These are phyloP conservation scores for Cryptocheilus praepositus DNA, from an alignment of 2,888 invertebrate species.

Conservation along the genomic window DNA sequence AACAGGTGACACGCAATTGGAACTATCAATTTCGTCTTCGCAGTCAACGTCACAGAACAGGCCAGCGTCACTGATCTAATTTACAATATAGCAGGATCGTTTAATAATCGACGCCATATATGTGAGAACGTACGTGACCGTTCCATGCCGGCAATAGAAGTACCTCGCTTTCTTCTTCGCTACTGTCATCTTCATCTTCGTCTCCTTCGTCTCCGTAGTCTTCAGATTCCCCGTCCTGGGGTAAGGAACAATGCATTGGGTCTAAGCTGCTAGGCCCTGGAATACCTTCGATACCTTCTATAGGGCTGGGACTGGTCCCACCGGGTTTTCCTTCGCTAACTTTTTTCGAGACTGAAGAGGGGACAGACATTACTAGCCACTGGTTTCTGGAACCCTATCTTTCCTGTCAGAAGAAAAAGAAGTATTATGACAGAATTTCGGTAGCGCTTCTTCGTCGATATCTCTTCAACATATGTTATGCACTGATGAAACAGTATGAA, in stretches of 20 bases:
- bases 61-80: slow-evolving; percentile 67
- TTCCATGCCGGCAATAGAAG: not conserved
- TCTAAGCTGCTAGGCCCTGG: slow-evolving; percentile 70
- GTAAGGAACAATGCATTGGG: slow-evolving; percentile 53
- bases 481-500: too few species aligned
- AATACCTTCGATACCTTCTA: slow-evolving; percentile 67
- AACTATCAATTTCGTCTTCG: slow-evolving; percentile 59
- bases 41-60: slow-evolving; percentile 66
- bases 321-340: slow-evolving; percentile 67
- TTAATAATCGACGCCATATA: not conserved
- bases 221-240: slow-evolving; percentile 64
- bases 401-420: not conserved
- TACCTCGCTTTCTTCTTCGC: slow-evolving; percentile 69
- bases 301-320: slow-evolving; percentile 71
- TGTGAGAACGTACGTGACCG: not conserved
- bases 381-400: slow-evolving; percentile 1
- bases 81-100: not conserved
- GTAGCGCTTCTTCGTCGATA: too few species aligned
- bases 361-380: slow-evolving; percentile 70
- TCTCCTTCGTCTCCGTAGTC: slow-evolving; percentile 69
- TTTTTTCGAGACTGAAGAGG: slow-evolving; percentile 69
- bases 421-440: not conserved
- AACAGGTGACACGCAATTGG: slow-evolving; percentile 56
- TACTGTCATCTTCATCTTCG: slow-evolving; percentile 69
- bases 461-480: too few species aligned